Base-by-base conservation (phyloP, 2,113 vertebrate species). In the Litocranius walleri region DNA sequence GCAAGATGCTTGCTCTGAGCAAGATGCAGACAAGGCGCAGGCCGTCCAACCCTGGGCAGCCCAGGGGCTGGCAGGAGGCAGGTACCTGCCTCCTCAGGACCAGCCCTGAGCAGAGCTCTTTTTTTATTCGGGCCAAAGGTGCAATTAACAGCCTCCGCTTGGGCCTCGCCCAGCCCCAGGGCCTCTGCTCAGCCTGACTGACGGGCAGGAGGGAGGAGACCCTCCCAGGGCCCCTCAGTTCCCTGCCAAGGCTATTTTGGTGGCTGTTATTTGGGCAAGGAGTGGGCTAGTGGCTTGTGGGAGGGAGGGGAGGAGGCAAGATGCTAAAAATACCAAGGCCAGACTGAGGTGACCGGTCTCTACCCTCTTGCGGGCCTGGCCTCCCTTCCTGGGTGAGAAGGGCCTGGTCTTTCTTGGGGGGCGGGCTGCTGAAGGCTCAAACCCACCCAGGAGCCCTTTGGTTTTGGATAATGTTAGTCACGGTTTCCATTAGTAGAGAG, bases 71-170 rank as follows among this genome's bases (percentile, higher is more conserved):
- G 33, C 6, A 1, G 29, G 15, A 33, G 12, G 98, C 99, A 99
- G 99, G 98, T 99, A 99, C 99, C 98, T 67, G 33, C 91, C 98
- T 99, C 98, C 99, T 99, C 99, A 98, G 98, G 99, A 97, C 98
- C 97, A 97, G 99, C 99, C 99, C 99, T 99, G 99, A 99, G 99
- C 99, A 98, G 97, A 98, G 98, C 98, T 99, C 99, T 99, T 99
- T 97, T 99, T 99, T 99, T 98, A 99, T 99, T 99, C 98, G 98
- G 98, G 96, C 98, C 99, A 99, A 99, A 99, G 99, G 99, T 99
- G 98, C 99, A 99, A 99, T 99, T 99, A 99, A 98, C 99, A 98
- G 98, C 98, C 98, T 97, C 97, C 96, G 98, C 98, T 98, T 98
- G 98, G 98, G 97, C 92, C 89, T 98, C 95, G 86, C 97, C 98